Evolutionary conservation across 1,140 invertebrate species (phyloP), one percentile per base, ranked within the genome.

Genomic region (Heliconius hermathena): DNA sequence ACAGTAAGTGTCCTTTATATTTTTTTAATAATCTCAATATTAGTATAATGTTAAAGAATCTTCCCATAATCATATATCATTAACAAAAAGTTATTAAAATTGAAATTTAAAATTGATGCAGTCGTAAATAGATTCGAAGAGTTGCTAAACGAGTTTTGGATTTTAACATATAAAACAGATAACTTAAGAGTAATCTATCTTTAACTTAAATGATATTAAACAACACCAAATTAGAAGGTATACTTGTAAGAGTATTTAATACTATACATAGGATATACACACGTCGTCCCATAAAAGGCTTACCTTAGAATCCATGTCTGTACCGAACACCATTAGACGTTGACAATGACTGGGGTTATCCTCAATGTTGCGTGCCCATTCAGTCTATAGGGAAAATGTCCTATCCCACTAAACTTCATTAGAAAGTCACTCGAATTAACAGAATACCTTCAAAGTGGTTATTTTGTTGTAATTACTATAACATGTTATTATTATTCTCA

Each of bases 301-400:
- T 89, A 90, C 90, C 89, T 91, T 91, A 22, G 73, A 66, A 80
- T 91, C 89, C 90, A 90, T 90, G 83, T 79, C 57, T 46, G 78
- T 77, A 57, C 86, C 76, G 83, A 77, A 79, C 84, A 83, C 85
- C 81, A 82, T 81, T 86, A 88, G 79, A 77, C 71, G 77, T 79
- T 81, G 79, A 85, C 80, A 85, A 81, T 82, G 85, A 89, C 85
- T 89, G 87, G 84, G 86, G 79, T 81, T 79, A 79, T 83, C 77
- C 82, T 82, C 74, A 71, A 76, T 75, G 81, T 86, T 78, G 89
- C 86, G 84, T 88, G 87, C 76, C 74, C 71, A 60, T 29, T 26
- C 71, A 78, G 83, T 82, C 84, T 71, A 36, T 73, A 81, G 87
- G 86, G 77, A 87, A 86, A 89, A 87, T 73, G 77, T 79, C 81